Conservation (phyloP, 2,797 vertebrate species). For the Bucorvus abyssinicus region DNA sequence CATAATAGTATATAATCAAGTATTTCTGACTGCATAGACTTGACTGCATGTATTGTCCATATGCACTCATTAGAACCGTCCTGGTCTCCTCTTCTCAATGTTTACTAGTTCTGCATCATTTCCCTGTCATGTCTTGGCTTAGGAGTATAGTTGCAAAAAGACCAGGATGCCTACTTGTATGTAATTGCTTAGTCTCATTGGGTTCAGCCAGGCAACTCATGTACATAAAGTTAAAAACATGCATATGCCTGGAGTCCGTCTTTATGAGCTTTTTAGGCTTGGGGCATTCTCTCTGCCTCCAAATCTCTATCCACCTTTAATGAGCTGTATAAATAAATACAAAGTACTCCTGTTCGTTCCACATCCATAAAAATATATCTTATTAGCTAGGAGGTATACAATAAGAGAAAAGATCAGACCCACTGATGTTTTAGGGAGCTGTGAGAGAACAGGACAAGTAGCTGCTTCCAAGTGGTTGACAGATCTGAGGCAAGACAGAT, state of each 20-base stretch:
- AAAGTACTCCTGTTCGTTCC: neutral
- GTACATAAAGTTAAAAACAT: constrained; percentile 25
- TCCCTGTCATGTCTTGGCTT: neutral
- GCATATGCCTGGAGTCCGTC: constrained; percentile 10
- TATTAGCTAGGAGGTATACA: constrained; percentile 28
- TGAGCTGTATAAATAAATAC: constrained; percentile 64
- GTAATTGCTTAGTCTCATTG: neutral
- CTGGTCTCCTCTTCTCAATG: neutral
- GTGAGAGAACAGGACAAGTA: constrained; percentile 16
- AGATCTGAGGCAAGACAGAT: constrained; percentile 19
- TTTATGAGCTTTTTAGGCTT: constrained; percentile 21
- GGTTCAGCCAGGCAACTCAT: neutral
- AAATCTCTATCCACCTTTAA: constrained; percentile 23
- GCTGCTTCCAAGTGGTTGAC: neutral
- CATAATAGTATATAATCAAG: neutral
- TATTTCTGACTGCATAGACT: neutral
- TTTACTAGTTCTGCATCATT: neutral
- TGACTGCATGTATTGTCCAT: neutral
- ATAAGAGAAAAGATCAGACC: constrained; percentile 24
- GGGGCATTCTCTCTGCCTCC: constrained; percentile 23
- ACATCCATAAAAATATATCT: constrained; percentile 12
- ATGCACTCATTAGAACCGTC: neutral
- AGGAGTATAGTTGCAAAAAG: neutral
- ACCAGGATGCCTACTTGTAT: neutral
- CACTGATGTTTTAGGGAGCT: neutral